Conservation (phyloP, 2,888 invertebrate genomes). For the Nycteola revayana region DNA sequence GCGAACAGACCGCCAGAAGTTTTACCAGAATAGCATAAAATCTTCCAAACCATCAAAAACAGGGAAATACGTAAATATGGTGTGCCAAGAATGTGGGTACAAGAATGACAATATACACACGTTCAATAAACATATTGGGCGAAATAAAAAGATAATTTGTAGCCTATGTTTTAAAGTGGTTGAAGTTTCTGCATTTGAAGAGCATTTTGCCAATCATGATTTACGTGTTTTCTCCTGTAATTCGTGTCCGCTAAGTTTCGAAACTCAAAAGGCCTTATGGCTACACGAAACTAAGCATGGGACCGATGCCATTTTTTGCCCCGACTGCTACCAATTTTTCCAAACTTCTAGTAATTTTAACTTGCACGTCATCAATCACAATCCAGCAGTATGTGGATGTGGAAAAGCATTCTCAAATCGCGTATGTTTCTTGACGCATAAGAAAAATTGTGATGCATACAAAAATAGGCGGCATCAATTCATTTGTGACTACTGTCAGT, state of each 20-base stretch:
- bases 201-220: slow-evolving; percentile 34
- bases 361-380: slow-evolving; percentile 40
- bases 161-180: slow-evolving; percentile 35
- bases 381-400: slow-evolving; percentile 39
- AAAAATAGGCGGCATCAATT: slow-evolving; percentile 16
- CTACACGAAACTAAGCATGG: slow-evolving; percentile 27
- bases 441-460: slow-evolving; percentile 22
- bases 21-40: slow-evolving; percentile 5
- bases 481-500: slow-evolving; percentile 51
- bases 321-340: slow-evolving; percentile 42
- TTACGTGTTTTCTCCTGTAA: slow-evolving; percentile 30
- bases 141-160: slow-evolving; percentile 41
- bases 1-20: slow-evolving; percentile 12
- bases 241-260: slow-evolving; percentile 37
- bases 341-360: slow-evolving; percentile 23
- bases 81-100: slow-evolving; percentile 43
- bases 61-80: slow-evolving; percentile 12
- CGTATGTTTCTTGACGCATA: slow-evolving; percentile 41
- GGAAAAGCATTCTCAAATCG: slow-evolving; percentile 37
- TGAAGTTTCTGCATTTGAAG: slow-evolving; percentile 21
- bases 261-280: slow-evolving; percentile 14
- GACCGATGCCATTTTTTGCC: slow-evolving; percentile 32
- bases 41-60: slow-evolving; percentile 1
- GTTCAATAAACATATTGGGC: slow-evolving; percentile 42
- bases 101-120: slow-evolving; percentile 22